These are phyloP conservation scores for Netelia inedita DNA, from an alignment of 2,888 invertebrate species.

Conservation along the genomic window DNA sequence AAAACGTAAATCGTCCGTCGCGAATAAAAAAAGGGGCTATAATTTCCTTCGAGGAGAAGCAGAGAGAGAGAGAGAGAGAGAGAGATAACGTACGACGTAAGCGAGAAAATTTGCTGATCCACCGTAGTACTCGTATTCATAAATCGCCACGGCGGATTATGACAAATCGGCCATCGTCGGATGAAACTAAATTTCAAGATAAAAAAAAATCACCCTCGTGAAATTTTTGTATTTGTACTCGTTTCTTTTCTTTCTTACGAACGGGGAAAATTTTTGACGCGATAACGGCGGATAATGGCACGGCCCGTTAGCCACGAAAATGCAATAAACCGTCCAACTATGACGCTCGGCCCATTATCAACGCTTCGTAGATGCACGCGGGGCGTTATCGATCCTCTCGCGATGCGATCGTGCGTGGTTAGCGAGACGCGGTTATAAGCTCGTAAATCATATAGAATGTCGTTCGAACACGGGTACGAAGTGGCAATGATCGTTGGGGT, in stretches of 20 bases:
- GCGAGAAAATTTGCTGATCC: neutral
- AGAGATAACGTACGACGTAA: neutral
- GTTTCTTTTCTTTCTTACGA: too few species aligned
- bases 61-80: neutral
- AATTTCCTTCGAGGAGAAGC: neutral
- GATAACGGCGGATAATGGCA: neutral
- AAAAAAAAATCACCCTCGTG: too few species aligned
- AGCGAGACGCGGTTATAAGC: constrained; percentile 34
- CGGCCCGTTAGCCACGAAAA: constrained; percentile 3
- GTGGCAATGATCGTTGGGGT: constrained; percentile 46
- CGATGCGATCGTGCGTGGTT: constrained; percentile 24
- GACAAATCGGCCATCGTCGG: neutral
- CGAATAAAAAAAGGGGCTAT: neutral
- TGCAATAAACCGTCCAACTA: constrained; percentile 2
- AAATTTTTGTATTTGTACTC: too few species aligned
- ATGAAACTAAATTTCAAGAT: neutral
- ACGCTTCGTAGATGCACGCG: neutral
- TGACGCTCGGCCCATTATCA: neutral
- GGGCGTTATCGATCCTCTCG: neutral
- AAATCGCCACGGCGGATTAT: neutral
- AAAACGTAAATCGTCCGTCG: too few species aligned
- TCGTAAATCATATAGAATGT: constrained; percentile 54
- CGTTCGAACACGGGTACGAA: constrained; percentile 26
- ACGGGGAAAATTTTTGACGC: neutral
- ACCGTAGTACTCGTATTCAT: neutral